Conservation (phyloP, 2,113 vertebrate genomes). For the Rhizomys pruinosus region DNA sequence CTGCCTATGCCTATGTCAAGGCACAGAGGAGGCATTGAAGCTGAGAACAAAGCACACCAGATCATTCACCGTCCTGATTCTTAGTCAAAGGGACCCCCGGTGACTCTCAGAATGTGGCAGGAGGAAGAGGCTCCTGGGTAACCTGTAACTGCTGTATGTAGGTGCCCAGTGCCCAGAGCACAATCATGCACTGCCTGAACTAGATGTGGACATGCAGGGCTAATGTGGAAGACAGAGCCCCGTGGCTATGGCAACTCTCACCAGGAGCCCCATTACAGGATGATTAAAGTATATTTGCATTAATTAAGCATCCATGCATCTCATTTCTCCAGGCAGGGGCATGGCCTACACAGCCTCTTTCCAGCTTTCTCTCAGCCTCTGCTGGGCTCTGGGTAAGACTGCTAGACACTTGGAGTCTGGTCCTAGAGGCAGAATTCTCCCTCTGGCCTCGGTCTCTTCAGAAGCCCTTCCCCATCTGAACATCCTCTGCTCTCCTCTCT, state of each 20-base stretch:
- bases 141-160: neutral
- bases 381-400: neutral
- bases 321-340: neutral
- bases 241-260: slow-evolving; percentile 55
- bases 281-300: slow-evolving; percentile 57
- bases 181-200: neutral
- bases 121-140: neutral
- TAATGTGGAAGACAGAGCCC: neutral
- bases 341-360: neutral
- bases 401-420: neutral
- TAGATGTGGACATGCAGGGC: neutral
- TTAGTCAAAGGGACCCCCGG: neutral
- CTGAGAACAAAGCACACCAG: neutral
- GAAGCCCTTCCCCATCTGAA: neutral
- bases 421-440: neutral
- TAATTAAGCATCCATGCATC: slow-evolving; percentile 40
- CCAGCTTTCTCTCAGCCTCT: neutral
- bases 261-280: neutral
- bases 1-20: neutral
- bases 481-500: neutral
- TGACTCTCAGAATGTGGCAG: neutral
- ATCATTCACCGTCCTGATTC: neutral
- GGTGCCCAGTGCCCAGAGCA: neutral
- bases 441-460: neutral
- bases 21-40: neutral